Percentiles rank a stretch among this genome's conserved stretches.
phyloP scores from a whole-genome alignment of 1,140 invertebrate species.

The Drosophila sproati region DNA sequence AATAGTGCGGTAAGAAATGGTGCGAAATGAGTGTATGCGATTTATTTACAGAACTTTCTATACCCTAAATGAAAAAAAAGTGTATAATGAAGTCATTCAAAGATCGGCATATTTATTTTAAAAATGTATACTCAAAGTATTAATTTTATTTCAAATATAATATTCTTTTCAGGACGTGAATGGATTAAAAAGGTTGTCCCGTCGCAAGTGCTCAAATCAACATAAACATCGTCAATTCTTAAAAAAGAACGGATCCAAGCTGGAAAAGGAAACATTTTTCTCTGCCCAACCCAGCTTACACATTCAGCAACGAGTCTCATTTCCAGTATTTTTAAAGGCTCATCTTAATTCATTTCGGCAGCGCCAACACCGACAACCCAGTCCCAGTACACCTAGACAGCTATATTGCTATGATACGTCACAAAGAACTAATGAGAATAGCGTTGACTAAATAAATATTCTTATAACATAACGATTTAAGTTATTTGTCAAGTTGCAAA shows the following conservation, averaged over 20 bases:
- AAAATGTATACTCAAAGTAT: neutral
- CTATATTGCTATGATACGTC: conserved; percentile 24
- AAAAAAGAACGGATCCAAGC: conserved; percentile 29
- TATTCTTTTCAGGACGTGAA: conserved; percentile 42
- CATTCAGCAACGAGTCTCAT: conserved; percentile 58
- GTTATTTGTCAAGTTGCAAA: neutral
- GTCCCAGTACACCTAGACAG: conserved; percentile 35
- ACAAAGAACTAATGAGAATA: conserved; percentile 12
- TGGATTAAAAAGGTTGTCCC: conserved; percentile 36
- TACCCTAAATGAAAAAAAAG: no score
- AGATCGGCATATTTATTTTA: no score
- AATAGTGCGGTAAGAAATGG: conserved; percentile 37
- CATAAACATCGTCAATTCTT: conserved; percentile 27
- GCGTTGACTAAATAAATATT: conserved; percentile 13
- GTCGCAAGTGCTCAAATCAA: conserved; percentile 29
- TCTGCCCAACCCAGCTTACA: conserved; percentile 42
- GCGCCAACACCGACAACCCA: conserved; percentile 43
- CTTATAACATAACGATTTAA: neutral
- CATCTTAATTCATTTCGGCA: conserved; percentile 54
- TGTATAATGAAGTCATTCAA: no score
- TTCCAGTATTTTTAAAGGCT: conserved; percentile 64
- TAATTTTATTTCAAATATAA: neutral
- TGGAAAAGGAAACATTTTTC: conserved; percentile 33
- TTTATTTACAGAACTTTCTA: no score
- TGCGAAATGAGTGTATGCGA: no score